Conservation (phyloP, 2,113 vertebrate genomes). For the Polypterus bichir region DNA sequence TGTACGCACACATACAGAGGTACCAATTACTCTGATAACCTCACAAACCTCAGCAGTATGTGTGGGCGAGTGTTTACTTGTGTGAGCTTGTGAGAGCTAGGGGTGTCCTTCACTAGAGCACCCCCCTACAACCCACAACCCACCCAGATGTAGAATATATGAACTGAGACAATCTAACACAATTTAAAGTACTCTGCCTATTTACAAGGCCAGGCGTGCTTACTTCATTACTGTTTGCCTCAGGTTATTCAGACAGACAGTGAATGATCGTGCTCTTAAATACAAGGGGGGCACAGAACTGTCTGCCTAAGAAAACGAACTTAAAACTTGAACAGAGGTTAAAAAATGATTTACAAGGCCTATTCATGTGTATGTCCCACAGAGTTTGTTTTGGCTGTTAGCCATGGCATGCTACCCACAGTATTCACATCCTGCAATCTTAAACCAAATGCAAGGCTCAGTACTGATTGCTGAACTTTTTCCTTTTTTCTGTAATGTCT, state of each 20-base stretch:
- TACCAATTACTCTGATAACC: constrained; percentile 1
- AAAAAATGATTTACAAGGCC: constrained; percentile 34
- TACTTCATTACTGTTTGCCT: constrained; percentile 35
- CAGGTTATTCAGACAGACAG: constrained; percentile 37
- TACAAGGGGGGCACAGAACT: constrained; percentile 31
- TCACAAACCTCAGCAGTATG: constrained; percentile 10
- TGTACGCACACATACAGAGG: constrained; percentile 11
- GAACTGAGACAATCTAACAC: constrained; percentile 31
- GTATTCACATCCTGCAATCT: constrained; percentile 19
- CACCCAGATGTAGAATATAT: constrained; percentile 24
- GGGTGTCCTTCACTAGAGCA: constrained; percentile 4
- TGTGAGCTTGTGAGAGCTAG: constrained; percentile 1
- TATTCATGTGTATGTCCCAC: constrained; percentile 18
- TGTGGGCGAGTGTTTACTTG: fast-evolving
- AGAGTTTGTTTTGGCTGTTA: constrained; percentile 23
- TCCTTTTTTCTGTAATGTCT: constrained; percentile 23
- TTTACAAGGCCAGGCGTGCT: constrained; percentile 31
- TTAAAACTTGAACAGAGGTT: constrained; percentile 28
- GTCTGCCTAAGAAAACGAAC: constrained; percentile 46
- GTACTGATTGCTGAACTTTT: constrained; percentile 24
- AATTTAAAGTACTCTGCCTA: constrained; percentile 20
- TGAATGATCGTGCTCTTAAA: constrained; percentile 40
- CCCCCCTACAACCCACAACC: constrained; percentile 1
- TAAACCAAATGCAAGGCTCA: constrained; percentile 17
- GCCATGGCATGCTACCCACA: constrained; percentile 15